Evolutionary conservation across 2,888 invertebrate species (phyloP), one percentile per base, ranked within the genome.

Genomic region (Lapara coniferarum): DNA sequence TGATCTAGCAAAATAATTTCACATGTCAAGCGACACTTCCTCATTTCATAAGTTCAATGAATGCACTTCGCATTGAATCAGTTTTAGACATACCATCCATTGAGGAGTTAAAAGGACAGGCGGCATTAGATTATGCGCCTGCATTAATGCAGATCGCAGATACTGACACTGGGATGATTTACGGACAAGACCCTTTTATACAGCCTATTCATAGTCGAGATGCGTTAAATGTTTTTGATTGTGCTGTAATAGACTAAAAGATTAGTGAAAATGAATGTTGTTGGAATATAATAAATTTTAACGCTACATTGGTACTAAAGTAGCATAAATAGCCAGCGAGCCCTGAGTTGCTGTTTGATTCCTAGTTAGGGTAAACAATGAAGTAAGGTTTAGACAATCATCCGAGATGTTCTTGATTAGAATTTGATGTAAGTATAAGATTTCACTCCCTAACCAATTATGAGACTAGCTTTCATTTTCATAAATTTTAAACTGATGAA

Each of bases 21-120:
- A 75, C 71, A 77, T 77, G 74, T 76, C 75, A 69, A 71, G 71
- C 73, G 78, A 81, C 73, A 77, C 82, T 88, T 88, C 85, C 85
- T 84, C 75, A 78, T 84, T 75, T 77, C 80, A 77, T 78, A 63
- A 25, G 44, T 53, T 83, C 81, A 86, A 88, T 88, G 85, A 89
- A 85, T 87, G 86, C 79, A 84, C 63, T 59, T 86, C 84, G 85
- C 82, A 88, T 88, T 86, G 86, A 85, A 79, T 79, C 75, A 81
- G 85, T 85, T 86, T 84, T 85, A 89, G 87, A 90, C 85, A 81
- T 85, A 89, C 82, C 84, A 81, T 82, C 82, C 78, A 83, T 89
- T 86, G 85, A 81, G 84, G 68, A 83, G 81, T 84, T 76, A 81
- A 85, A 84, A 83, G 81, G 85, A 87, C 80, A 78, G 76, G 73